Base-by-base conservation (phyloP, 2,888 invertebrate genomes). In the Drosophila anomelani region DNA sequence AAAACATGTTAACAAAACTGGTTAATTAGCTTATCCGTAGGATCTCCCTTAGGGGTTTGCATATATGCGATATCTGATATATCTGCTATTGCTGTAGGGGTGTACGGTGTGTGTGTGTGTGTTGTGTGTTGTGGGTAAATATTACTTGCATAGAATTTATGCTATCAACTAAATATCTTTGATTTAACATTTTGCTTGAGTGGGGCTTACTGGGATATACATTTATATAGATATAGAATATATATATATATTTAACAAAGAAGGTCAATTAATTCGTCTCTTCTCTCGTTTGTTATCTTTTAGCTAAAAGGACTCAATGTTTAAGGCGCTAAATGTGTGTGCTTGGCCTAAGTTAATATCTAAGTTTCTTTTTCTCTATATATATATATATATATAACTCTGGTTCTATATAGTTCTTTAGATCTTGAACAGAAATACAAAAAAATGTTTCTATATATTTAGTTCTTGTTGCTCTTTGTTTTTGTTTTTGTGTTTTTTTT, bases 121-220 rank as follows among this genome's bases (percentile, higher is more conserved):
- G 26, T 26, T 3, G n/a, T n/a, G n/a, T n/a, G n/a, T n/a, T 26
- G 26, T 26, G 26, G 46, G 26, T 10, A n/a, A 29, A 51, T 36
- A 74, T 46, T 41, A 46, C 41, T 38, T 29, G 44, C 61, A 34
- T 56, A 67, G 20, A 68, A 68, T 68, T 68, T 38, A 26, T 26
- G 23, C 23, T 23, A 23, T 23, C 23, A 47, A 75, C 59, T 73
- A 87, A 68, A 78, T 81, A 79, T 83, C 87, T 86, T 82, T 82
- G 87, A 86, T 83, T 75, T 83, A 81, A 81, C 76, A 83, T 76
- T 85, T 85, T 85, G 82, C 71, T 87, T 85, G 82, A 85, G 82
- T 84, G 82, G 84, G 39, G 57, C 67, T 57, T 49, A 49, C 32
- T 49, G 29, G 71, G 75, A 39, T 39, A 38, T 29, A 23, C 23